A percentile compares a stretch with the other conserved stretches of the same genome.
Evolutionary conservation across 2,888 invertebrate genomes (phyloP).

Genomic region (Sipha maydis): DNA sequence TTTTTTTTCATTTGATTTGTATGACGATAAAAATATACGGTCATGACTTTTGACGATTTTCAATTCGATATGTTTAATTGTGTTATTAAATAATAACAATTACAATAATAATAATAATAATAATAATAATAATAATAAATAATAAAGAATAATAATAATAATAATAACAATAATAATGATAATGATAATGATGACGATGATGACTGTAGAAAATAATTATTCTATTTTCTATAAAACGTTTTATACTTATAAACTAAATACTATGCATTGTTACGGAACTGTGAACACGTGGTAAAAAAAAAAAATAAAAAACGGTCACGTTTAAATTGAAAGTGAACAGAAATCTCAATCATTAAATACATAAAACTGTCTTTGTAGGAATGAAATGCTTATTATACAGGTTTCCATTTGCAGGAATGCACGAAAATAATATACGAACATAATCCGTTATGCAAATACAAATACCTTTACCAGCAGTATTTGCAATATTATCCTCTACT

Average conservation of each 20-base stretch:
- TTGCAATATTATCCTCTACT: not conserved
- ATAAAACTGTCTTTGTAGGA: not conserved
- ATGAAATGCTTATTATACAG: not conserved
- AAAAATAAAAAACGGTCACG: not conserved
- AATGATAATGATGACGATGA: not conserved
- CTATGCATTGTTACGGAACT: conserved; percentile 2
- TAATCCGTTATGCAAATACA: conserved; percentile 4
- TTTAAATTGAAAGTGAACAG: conserved; percentile 41
- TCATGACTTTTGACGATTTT: not conserved
- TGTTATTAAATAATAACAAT: not conserved
- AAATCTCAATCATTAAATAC: conserved; percentile 18
- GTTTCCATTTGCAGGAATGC: not conserved
- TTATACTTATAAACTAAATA: not conserved
- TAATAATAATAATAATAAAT: not conserved
- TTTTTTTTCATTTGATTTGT: not conserved
- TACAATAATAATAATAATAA: not conserved
- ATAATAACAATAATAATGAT: not conserved
- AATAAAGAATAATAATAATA: not conserved
- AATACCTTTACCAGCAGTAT: not conserved
- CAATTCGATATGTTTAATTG: not conserved
- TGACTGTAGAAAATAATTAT: not conserved
- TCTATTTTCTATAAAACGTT: not conserved
- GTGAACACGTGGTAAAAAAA: not conserved
- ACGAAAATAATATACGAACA: not conserved
- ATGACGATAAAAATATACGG: not conserved